phyloP scores from a whole-genome alignment of 2,888 invertebrate species.

The Tetragonisca angustula region DNA sequence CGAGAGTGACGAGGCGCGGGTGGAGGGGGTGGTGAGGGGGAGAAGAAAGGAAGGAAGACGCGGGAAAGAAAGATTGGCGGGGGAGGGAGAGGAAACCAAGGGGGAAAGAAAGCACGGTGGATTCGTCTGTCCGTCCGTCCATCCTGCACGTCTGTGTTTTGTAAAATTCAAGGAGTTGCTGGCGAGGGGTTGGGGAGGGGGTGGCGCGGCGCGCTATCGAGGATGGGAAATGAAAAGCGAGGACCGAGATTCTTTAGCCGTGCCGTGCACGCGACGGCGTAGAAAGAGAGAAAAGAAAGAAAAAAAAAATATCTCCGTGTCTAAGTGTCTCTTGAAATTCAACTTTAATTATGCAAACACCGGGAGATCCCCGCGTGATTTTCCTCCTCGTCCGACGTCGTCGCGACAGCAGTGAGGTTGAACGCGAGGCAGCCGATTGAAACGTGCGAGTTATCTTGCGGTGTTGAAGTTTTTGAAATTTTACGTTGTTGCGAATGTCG shows the following conservation, averaged over 20 bases:
- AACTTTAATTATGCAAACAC: slow-evolving; percentile 48
- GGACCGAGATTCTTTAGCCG: slow-evolving; percentile 44
- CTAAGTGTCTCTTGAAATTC: slow-evolving; percentile 45
- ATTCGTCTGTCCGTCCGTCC: slow-evolving; percentile 36
- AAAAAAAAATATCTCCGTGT: slow-evolving; percentile 21
- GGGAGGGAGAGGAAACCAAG: slow-evolving; percentile 2
- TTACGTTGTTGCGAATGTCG: too few species aligned
- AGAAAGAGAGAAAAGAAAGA: slow-evolving; percentile 1
- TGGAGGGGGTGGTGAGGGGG: background rate
- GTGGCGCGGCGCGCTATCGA: slow-evolving; percentile 20
- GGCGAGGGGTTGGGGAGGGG: slow-evolving; percentile 25
- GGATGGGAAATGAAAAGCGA: slow-evolving; percentile 61
- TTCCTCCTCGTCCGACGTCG: too few species aligned
- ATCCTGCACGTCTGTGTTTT: slow-evolving; percentile 49
- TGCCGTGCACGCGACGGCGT: slow-evolving; percentile 20
- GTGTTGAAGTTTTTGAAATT: too few species aligned
- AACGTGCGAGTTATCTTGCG: background rate
- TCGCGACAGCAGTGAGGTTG: too few species aligned
- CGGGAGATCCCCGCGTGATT: background rate
- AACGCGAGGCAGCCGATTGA: too few species aligned
- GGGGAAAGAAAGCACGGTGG: slow-evolving; percentile 35
- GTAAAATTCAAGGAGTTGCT: slow-evolving; percentile 71
- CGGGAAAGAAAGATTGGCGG: slow-evolving; percentile 23
- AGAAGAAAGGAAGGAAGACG: slow-evolving; percentile 6
- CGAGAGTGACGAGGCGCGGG: background rate